phyloP scores from a whole-genome alignment of 2,888 invertebrate genomes.

The Malachius bipustulatus region DNA sequence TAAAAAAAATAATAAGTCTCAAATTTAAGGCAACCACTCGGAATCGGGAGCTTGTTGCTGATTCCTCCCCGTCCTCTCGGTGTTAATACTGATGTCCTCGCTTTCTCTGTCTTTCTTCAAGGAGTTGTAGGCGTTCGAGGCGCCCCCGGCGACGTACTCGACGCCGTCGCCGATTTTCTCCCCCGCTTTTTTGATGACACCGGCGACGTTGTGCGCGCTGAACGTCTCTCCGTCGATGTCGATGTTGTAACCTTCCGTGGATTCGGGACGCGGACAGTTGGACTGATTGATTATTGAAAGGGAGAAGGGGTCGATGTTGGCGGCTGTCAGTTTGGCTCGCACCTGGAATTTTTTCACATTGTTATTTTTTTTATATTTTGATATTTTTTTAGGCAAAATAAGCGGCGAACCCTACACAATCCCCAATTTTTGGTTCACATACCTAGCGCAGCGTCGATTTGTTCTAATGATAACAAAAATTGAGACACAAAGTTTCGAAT shows the following conservation, averaged over 20 bases:
- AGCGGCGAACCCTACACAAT: no score
- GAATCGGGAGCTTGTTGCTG: no score
- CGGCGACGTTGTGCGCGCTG: slow-evolving; percentile 58
- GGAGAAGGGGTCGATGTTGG: slow-evolving; percentile 65
- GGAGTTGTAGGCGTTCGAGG: slow-evolving; percentile 58
- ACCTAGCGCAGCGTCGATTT: no score
- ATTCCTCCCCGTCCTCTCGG: no score
- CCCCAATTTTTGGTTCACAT: no score
- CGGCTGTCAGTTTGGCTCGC: slow-evolving; percentile 48
- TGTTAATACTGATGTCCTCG: slow-evolving; percentile 30
- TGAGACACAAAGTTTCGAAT: no score
- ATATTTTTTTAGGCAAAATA: no score
- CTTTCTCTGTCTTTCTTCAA: slow-evolving; percentile 31
- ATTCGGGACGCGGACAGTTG: slow-evolving; percentile 55
- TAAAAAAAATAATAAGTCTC: no score
- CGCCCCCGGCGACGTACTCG: slow-evolving; percentile 56
- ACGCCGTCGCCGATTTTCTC: slow-evolving; percentile 54
- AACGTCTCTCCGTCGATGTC: slow-evolving; percentile 67
- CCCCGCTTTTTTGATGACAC: slow-evolving; percentile 59
- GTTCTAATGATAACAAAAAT: no score
- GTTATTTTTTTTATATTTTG: no score
- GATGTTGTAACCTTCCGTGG: slow-evolving; percentile 49
- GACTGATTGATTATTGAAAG: slow-evolving; percentile 61
- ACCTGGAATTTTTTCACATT: slow-evolving; percentile 46
- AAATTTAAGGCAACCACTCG: no score